Evolutionary conservation across 2,888 invertebrate genomes (phyloP), one percentile per base, ranked within the genome.

Genomic region (Drosophila dives): DNA sequence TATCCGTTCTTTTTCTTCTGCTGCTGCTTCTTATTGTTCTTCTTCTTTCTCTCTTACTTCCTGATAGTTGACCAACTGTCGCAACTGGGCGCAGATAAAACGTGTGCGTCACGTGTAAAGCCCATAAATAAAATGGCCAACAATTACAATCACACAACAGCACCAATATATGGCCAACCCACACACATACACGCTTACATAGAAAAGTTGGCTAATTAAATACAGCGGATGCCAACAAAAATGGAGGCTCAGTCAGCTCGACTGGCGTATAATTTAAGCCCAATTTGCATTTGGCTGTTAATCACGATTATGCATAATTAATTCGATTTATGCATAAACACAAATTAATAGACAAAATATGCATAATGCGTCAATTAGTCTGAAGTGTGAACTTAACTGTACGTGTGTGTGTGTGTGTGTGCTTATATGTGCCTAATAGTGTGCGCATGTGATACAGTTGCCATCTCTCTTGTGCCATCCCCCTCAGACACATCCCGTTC

Each of bases 261-360:
- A 66, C 81, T 54, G 81, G 72, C 77, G 61, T 77, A 77, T 77
- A 81, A 81, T 81, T 72, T 59, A 60, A 62, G 66, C 56, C 55
- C 63, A 77, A 89, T 84, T 89, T 84, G 83, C 90, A 84, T 83
- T 90, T 68, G 83, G 75, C 86, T 83, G 89, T 85, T 90, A 85
- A 85, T 88, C 85, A 90, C 84, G 83, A 88, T 86, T 88, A 85
- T 88, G 90, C 89, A 90, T 86, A 86, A 86, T 86, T 86, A 90
- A 86, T 89, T 81, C 74, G 73, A 86, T 86, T 86, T 86, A 86
- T 90, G 85, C 85, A 77, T 77, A 89, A 86, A 88, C 89, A 80
- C 89, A 86, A 90, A 86, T 89, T 90, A 90, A 86, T 86, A 80
- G 89, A 88, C 90, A 83, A 86, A 88, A 82, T 89, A 82, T 77